These are phyloP conservation scores for Tetragonula clypearis DNA, from an alignment of 1,140 invertebrate species.

Conservation along the genomic window DNA sequence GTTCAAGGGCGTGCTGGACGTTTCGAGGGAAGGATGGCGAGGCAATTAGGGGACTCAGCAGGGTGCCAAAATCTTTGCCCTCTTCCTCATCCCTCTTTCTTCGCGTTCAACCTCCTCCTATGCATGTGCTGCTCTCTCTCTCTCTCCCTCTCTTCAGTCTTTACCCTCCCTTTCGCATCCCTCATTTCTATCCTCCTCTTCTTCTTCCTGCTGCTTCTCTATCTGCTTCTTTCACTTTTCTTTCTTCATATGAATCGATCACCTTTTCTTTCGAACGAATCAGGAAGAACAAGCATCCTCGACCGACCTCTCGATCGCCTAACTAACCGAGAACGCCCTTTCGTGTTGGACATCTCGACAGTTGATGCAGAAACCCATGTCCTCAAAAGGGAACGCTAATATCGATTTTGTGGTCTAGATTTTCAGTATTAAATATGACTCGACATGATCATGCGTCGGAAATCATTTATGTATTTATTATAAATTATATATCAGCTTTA, in stretches of 20 bases:
- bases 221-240: neutral
- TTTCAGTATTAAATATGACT: neutral
- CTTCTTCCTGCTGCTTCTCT: neutral
- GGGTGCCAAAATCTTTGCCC: conserved; percentile 79
- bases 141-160: neutral
- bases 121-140: conserved; percentile 12
- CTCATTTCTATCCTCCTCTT: neutral
- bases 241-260: conserved; percentile 3
- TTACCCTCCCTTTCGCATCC: neutral
- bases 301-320: conserved; percentile 38
- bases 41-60: conserved; percentile 80
- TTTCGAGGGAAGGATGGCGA: conserved; percentile 74
- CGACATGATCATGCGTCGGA: neutral
- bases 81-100: conserved; percentile 61
- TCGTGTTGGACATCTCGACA: conserved; percentile 21
- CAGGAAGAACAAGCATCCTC: conserved; percentile 57
- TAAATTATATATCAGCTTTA: neutral
- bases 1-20: conserved; percentile 77
- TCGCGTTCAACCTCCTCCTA: conserved; percentile 62
- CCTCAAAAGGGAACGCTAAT: neutral
- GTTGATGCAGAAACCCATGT: conserved; percentile 30
- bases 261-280: conserved; percentile 19
- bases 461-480: accelerated
- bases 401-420: neutral
- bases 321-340: conserved; percentile 43